Evolutionary conservation across 2,797 vertebrate species (phyloP), one percentile per base, ranked within the genome.

Genomic region (Epinephelus malabaricus): DNA sequence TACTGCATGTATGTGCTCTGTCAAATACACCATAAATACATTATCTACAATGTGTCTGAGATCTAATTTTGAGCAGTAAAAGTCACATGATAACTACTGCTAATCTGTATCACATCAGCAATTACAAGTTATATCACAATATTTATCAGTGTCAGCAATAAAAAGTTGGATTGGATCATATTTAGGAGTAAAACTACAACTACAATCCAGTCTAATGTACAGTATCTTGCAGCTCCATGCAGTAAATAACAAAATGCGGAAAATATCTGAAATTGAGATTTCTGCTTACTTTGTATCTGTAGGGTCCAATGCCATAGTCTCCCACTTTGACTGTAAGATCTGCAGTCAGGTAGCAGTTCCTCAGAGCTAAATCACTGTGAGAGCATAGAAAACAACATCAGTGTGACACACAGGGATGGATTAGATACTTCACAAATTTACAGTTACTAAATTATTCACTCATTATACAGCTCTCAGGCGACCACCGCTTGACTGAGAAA

Each of bases 291-390:
- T 98, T 98, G 82, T 97, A 98, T 91, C 97, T 93, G 76, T 96
- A 97, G 87, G 96, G 95, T 86, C 98, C 98, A 69, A 98, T 97
- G 27, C 97, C 97, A 51, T 99, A 99, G 91, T 99, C 97, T 75
- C 98, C 98, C 75, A 99, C 95, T 96, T 98, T 99, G 86, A 99
- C 97, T 18, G 97, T 99, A 80, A 99, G 94, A 90, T 99, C 98
- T 0, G 96, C 95, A 14, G 98, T 99, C 58, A 99, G 96, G 90
- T 96, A 99, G 93, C 98, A 99, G 91, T 98, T 99, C 89, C 98
- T 94, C 88, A 99, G 94, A 73, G 97, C 97, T 90, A 99, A 90
- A 91, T 99, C 98, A 94, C 98, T 99, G 81, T 1, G 17, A 78
- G 73, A 63, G 78, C 34, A 83, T 5, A 81, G 30, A 88, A 38